Evolutionary conservation across 2,888 invertebrate genomes (phyloP).

Genomic region (Chromoteleia sp.): DNA sequence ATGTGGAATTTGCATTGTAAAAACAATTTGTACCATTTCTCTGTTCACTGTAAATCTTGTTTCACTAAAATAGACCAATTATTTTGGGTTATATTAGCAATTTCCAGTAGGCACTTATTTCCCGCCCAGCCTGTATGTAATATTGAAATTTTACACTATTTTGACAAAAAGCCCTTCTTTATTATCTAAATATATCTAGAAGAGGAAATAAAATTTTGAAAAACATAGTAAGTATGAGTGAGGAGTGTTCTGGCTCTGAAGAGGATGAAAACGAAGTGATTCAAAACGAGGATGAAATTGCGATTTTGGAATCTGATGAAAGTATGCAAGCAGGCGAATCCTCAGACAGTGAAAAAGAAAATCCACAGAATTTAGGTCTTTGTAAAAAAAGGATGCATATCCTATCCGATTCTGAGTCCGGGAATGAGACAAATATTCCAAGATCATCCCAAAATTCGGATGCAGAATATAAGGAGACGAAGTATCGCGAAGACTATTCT

Average conservation of each 20-base stretch:
- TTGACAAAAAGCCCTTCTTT: background rate
- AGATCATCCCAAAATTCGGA: no score
- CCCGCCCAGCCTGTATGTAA: no score
- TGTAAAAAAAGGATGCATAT: conserved; percentile 5
- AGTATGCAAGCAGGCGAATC: conserved; percentile 18
- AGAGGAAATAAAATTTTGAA: conserved; percentile 10
- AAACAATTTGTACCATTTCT: no score
- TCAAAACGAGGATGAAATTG: conserved; percentile 22
- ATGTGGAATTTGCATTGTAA: no score
- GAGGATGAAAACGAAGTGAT: conserved; percentile 17
- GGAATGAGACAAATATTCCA: no score
- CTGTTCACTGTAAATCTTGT: no score
- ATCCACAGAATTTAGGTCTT: conserved; percentile 11
- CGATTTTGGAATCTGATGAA: conserved; percentile 14
- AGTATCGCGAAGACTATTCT: background rate
- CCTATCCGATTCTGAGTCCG: no score
- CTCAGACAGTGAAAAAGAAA: conserved; percentile 22
- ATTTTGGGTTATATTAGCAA: no score
- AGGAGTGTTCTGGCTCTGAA: conserved; percentile 12
- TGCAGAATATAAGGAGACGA: background rate
- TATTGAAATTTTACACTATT: conserved; percentile 5
- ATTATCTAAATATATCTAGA: conserved; percentile 3
- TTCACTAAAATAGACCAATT: no score
- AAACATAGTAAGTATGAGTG: conserved; percentile 17
- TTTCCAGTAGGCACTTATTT: no score